Evolutionary conservation across 2,888 invertebrate species (phyloP).

Genomic region (Scotopteryx bipunctaria): DNA sequence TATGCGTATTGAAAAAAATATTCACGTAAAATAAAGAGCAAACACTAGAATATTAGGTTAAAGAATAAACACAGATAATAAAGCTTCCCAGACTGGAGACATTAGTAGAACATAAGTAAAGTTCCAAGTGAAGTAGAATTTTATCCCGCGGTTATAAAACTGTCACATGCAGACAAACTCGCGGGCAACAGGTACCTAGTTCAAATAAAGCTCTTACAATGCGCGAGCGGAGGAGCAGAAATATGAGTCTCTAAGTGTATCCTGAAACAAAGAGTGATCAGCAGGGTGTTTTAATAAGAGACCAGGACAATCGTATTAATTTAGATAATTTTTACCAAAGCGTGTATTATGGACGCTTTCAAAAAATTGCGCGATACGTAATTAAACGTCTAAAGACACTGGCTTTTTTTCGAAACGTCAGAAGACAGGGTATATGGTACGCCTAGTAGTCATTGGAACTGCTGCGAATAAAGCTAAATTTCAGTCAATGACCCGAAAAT

Average conservation of each 20-base stretch:
- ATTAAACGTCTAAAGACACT: too few relatives aligned
- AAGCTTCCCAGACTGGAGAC: slow-evolving; percentile 1
- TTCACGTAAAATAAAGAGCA: neutral
- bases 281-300: too few relatives aligned
- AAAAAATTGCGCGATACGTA: too few relatives aligned
- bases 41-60: neutral
- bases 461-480: too few relatives aligned
- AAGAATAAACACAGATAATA: neutral
- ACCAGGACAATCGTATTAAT: too few relatives aligned
- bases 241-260: neutral
- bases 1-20: neutral
- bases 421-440: too few relatives aligned
- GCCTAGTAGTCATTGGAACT: too few relatives aligned
- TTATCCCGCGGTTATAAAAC: slow-evolving; percentile 15
- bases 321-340: too few relatives aligned
- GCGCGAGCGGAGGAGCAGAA: slow-evolving; percentile 2
- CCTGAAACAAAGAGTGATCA: too few relatives aligned
- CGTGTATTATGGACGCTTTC: too few relatives aligned
- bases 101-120: slow-evolving; percentile 8
- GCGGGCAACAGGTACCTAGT: slow-evolving; percentile 20
- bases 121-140: neutral
- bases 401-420: too few relatives aligned
- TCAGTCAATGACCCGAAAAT: too few relatives aligned
- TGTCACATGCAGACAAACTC: slow-evolving; percentile 16
- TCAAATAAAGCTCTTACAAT: neutral